These are phyloP conservation scores for Zaprionus vittiger DNA, from an alignment of 1,140 invertebrate genomes.

Conservation along the genomic window DNA sequence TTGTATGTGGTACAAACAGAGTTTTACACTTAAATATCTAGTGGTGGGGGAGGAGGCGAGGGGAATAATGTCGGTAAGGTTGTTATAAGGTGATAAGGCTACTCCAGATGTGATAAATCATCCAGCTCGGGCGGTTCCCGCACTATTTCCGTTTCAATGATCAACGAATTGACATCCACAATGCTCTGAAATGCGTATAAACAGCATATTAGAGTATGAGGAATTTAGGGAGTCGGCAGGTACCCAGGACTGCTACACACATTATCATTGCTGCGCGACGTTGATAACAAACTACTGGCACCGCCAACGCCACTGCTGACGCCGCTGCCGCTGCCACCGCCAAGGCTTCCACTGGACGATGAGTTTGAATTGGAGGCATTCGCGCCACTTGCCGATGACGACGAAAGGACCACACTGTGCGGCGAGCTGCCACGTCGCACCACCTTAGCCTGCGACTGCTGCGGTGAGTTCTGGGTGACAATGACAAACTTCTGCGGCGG, in stretches of 20 bases:
- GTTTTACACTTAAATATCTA: constrained; percentile 34
- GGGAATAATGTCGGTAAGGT: not conserved
- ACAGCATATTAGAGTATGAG: constrained; percentile 48
- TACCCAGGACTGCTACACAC: constrained; percentile 65
- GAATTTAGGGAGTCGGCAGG: constrained; percentile 57
- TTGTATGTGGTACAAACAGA: constrained; percentile 42
- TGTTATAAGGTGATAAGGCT: constrained; percentile 27
- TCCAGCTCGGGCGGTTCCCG: constrained; percentile 74
- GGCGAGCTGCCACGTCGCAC: constrained; percentile 73
- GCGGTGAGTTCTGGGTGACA: constrained; percentile 72
- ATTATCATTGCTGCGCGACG: constrained; percentile 66
- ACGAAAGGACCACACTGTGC: constrained; percentile 66
- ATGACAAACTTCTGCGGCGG: constrained; percentile 76
- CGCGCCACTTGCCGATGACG: constrained; percentile 57
- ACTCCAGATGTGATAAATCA: constrained; percentile 81
- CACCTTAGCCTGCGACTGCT: constrained; percentile 61
- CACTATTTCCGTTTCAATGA: constrained; percentile 81
- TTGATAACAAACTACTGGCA: constrained; percentile 25
- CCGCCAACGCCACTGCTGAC: constrained; percentile 22
- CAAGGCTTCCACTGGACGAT: constrained; percentile 49
- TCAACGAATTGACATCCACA: constrained; percentile 76
- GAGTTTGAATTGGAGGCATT: constrained; percentile 66
- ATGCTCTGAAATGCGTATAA: constrained; percentile 71
- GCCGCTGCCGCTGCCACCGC: constrained; percentile 10
- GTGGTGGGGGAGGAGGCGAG: not conserved